Evolutionary conservation across 2,888 invertebrate species (phyloP), one percentile per base, ranked within the genome.

Genomic region (Apodemia duryi): DNA sequence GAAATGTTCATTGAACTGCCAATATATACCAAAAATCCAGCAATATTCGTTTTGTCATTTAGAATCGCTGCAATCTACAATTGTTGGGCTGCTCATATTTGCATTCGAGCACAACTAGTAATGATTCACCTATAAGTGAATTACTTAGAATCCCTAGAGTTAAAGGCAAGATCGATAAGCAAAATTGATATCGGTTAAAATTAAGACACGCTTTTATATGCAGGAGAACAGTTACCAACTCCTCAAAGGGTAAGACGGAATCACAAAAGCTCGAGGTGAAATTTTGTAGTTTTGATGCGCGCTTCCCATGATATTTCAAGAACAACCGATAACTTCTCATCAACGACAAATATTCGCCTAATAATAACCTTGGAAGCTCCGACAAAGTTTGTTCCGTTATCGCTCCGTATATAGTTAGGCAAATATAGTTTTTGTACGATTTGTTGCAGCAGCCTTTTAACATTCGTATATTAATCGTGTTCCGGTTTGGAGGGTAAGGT

Each of bases 131-230:
- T 43, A 72, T 43, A 13, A 72, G 63, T 41, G 64, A 69, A 66
- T 72, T 21, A 21, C 21, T 21, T 21, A 21, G 21, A 21, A 21
- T 69, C 13, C 71, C 71, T 32, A 70, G 69, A 0, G 71, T 72
- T 13, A 73, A 51, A 21, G 67, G 63, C 0, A 5, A n/a, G 43
- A 43, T 62, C 43, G 4, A 7, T 29, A 2, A 28, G 46, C 11
- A 46, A 52, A 28, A 52, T 21, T 7, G 21, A 52, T 21, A 62
- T 29, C 13, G 71, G 71, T 6, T 52, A 7, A 70, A 73, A 61
- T 73, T 71, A 1, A 73, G 62, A 11, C 71, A 73, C 6, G 70
- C 66, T 29, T 71, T 71, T 4, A 73, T 68, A 65, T 73, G 71
- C 10, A 41, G 13, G 9, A 71, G 35, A 7, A 70, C 61, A 1